Evolutionary conservation across 2,113 vertebrate species (phyloP).

Genomic region (Tricholaema leucomelas): DNA sequence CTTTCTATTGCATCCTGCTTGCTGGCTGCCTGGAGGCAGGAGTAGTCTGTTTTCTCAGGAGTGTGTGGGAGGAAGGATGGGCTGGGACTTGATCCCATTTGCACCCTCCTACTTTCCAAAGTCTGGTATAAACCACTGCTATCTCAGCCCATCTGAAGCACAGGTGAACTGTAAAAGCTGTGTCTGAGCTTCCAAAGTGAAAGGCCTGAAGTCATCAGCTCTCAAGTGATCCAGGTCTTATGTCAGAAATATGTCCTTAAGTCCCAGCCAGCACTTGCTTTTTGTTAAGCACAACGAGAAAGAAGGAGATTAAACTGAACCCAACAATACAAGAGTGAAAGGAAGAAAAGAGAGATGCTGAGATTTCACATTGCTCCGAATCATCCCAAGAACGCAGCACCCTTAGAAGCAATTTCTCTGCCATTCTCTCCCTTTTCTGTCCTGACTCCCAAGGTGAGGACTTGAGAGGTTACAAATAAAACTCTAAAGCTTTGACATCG

Average conservation of each 20-base stretch:
- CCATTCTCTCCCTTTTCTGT: background rate
- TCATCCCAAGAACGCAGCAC: background rate
- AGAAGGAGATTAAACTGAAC: background rate
- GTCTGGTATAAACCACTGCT: background rate
- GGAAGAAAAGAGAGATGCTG: background rate
- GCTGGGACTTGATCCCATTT: background rate
- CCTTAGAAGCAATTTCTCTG: background rate
- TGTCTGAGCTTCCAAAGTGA: background rate
- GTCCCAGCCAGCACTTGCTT: background rate
- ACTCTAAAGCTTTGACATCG: background rate
- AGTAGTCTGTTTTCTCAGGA: background rate
- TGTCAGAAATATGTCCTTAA: background rate
- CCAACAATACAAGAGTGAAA: background rate
- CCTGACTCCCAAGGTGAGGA: background rate
- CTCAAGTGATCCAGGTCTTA: background rate
- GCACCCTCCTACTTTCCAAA: background rate
- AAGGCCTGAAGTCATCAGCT: background rate
- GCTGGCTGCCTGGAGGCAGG: fast-evolving
- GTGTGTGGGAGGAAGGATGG: background rate
- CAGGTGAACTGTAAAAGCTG: background rate
- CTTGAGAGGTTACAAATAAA: constrained; percentile 1
- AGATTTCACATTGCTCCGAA: background rate
- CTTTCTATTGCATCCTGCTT: fast-evolving
- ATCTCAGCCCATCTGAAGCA: background rate
- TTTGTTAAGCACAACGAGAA: background rate